Evolutionary conservation across 2,888 invertebrate species (phyloP).

Genomic region (Rhyacophila evoluta): DNA sequence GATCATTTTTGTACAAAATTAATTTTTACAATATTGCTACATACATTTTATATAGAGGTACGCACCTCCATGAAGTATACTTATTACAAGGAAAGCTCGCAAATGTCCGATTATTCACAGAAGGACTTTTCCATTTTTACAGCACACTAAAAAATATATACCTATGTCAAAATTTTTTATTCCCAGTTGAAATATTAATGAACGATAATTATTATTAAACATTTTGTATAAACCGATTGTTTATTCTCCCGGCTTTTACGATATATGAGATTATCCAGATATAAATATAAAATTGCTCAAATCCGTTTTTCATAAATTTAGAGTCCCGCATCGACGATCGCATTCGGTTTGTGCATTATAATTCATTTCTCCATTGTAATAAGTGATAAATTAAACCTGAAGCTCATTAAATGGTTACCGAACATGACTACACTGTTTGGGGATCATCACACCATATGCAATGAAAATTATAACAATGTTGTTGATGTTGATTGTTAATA

Average conservation of each 20-base stretch:
- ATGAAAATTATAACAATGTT: slow-evolving; percentile 74
- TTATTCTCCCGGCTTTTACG: slow-evolving; percentile 30
- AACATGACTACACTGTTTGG: slow-evolving; percentile 48
- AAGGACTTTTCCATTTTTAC: slow-evolving; percentile 41
- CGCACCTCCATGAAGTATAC: slow-evolving; percentile 47
- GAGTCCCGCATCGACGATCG: slow-evolving; percentile 43
- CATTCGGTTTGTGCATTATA: slow-evolving; percentile 45
- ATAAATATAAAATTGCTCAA: slow-evolving; percentile 52
- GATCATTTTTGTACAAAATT: slow-evolving; percentile 51
- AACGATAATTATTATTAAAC: not conserved
- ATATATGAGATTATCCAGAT: slow-evolving; percentile 41
- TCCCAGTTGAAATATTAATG: not conserved
- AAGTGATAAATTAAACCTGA: slow-evolving; percentile 43
- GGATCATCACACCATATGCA: slow-evolving; percentile 57
- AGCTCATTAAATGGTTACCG: slow-evolving; percentile 44
- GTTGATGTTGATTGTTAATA: slow-evolving; percentile 85
- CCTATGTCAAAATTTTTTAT: not conserved
- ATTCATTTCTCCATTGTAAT: slow-evolving; percentile 43
- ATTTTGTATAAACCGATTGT: not conserved
- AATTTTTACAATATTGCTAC: slow-evolving; percentile 51
- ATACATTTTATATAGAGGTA: slow-evolving; percentile 48
- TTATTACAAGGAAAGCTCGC: slow-evolving; percentile 45
- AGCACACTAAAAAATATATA: slow-evolving; percentile 35
- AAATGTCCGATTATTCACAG: slow-evolving; percentile 37
- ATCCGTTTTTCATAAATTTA: slow-evolving; percentile 42